Base-by-base conservation (phyloP, 2,113 vertebrate species). In the Scomber scombrus region DNA sequence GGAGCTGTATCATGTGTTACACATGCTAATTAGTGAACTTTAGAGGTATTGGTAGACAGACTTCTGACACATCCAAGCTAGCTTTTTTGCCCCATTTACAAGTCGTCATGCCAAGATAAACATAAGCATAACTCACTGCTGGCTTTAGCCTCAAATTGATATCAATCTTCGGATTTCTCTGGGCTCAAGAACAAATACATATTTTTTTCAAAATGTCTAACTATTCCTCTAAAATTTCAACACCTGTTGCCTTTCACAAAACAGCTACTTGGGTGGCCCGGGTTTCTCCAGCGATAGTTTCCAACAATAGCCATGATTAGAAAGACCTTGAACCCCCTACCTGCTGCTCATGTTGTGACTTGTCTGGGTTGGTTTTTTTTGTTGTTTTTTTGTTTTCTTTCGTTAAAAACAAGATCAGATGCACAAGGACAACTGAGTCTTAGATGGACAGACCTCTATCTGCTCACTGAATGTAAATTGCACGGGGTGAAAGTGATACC, bases 271-370 rank as follows among this genome's bases (percentile, higher is more conserved):
- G 5, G 3, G 31, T 15, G 7, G 45, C 14, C 9, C 0, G 45
- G 9, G 3, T 66, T 46, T 23, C 6, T 10, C 2, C 7, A 45
- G 29, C 16, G 43, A 16, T 11, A 31, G 19, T 61, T 58, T 73
- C 19, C 3, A 71, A 57, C 56, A 69, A 34, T 13, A 50, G 19
- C 26, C 13, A 29, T 4, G 21, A 66, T 65, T 3, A 75, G 45
- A 55, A 62, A 18, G 45, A 68, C 67, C 58, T 60, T 23, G 49
- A 68, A 78, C 45, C n/a, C 29, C 43, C 13, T 21, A 40, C 63
- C 71, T 82, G 85, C 78, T 77, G 75, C 31, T 55, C 11, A 21
- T 78, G 73, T 75, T 76, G 26, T 63, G 77, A 58, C 57, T 62
- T 11, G 50, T 76, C 56, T n/a, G 47, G 67, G 58, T 26, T 26